phyloP scores from a whole-genome alignment of 1,140 invertebrate species.

The Tetramorium simillimum region DNA sequence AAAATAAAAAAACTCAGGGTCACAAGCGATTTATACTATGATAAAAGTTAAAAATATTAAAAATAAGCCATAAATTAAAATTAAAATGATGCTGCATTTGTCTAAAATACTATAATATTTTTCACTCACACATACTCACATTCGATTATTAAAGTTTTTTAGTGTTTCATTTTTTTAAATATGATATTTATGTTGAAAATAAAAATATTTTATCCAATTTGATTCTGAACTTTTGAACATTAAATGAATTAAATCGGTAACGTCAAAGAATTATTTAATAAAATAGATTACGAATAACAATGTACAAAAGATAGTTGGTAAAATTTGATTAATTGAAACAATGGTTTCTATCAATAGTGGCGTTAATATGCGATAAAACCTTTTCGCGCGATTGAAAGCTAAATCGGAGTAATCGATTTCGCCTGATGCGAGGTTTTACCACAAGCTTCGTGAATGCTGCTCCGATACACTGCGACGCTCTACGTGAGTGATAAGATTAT shows the following conservation, averaged over 20 bases:
- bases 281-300: not conserved
- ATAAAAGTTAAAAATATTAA: not conserved
- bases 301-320: not conserved
- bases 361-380: not conserved
- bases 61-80: not conserved
- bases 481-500: slow-evolving; percentile 48
- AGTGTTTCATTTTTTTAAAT: not conserved
- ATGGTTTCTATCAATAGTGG: slow-evolving; percentile 18
- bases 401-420: slow-evolving; percentile 47
- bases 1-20: not conserved
- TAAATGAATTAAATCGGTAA: slow-evolving; percentile 16
- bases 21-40: not conserved
- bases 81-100: not conserved
- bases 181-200: too few species aligned
- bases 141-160: not conserved
- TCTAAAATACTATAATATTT: slow-evolving; percentile 1
- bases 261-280: not conserved
- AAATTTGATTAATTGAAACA: slow-evolving; percentile 29
- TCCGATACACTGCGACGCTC: slow-evolving; percentile 5
- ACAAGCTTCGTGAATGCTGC: not conserved
- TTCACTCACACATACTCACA: not conserved
- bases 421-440: slow-evolving; percentile 12
- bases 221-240: not conserved
- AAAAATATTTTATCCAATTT: not conserved
- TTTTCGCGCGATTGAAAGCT: not conserved